phyloP scores from a whole-genome alignment of 1,140 invertebrate species.

The Cherax quadricarinatus region DNA sequence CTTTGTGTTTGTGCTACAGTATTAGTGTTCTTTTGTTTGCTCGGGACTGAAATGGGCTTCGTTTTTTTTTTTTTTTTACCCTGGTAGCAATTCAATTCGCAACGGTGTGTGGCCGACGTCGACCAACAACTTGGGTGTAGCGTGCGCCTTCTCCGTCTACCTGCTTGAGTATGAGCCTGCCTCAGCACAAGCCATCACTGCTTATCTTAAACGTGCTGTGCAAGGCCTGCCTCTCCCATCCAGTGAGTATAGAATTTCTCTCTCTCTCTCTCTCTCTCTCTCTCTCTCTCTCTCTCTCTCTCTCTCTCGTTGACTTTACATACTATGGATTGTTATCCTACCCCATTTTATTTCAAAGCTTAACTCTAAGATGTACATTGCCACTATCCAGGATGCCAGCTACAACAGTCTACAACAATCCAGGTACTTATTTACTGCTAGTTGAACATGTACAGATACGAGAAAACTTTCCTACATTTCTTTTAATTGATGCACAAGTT shows the following conservation, averaged over 20 bases:
- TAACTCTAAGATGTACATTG: too few relatives aligned
- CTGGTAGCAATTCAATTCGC: slow-evolving; percentile 77
- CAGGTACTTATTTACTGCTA: too few relatives aligned
- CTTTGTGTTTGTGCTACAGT: too few relatives aligned
- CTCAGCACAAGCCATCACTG: slow-evolving; percentile 47
- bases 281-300: too few relatives aligned
- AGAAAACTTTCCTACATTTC: too few relatives aligned
- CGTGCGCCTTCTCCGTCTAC: slow-evolving; percentile 74
- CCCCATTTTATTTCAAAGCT: too few relatives aligned
- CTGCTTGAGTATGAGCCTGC: slow-evolving; percentile 72
- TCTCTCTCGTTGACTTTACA: not conserved
- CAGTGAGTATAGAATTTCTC: slow-evolving; percentile 5
- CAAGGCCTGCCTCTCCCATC: slow-evolving; percentile 38
- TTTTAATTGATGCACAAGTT: too few relatives aligned
- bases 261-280: too few relatives aligned
- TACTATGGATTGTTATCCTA: not conserved
- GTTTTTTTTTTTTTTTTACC: not conserved
- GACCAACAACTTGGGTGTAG: slow-evolving; percentile 77
- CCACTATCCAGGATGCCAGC: too few relatives aligned
- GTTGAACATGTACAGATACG: too few relatives aligned
- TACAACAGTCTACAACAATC: too few relatives aligned
- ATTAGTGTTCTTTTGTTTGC: too few relatives aligned
- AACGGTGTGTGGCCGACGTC: slow-evolving; percentile 79
- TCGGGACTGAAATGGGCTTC: not conserved
- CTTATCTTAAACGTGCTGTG: slow-evolving; percentile 49